These are phyloP conservation scores for Drosophila kepulauana DNA, from an alignment of 1,140 invertebrate species.

Conservation along the genomic window DNA sequence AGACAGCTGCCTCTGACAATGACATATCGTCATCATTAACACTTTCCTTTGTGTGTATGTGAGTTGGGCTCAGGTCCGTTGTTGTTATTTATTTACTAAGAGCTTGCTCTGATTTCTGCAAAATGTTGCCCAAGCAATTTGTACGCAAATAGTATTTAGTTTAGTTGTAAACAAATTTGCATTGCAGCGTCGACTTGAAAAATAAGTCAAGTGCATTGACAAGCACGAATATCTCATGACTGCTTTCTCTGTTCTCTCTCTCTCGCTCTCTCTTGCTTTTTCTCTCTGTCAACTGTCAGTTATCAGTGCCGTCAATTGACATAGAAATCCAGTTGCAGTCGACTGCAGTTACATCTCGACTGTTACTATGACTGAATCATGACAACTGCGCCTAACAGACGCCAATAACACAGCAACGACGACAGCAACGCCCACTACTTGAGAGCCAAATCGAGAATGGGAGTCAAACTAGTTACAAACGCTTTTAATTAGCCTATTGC, in stretches of 20 bases:
- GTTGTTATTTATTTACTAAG: constrained; percentile 23
- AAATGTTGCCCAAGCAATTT: constrained; percentile 57
- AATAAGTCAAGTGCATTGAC: constrained; percentile 79
- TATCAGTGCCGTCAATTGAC: constrained; percentile 59
- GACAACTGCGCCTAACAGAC: constrained; percentile 25
- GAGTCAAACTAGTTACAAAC: constrained; percentile 61
- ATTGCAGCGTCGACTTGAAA: constrained; percentile 36
- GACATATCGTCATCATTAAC: constrained; percentile 77
- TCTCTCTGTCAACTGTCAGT: constrained; percentile 22
- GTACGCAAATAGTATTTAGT: constrained; percentile 59
- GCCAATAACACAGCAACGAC: constrained; percentile 14
- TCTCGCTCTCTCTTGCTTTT: not conserved
- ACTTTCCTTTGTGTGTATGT: constrained; percentile 52
- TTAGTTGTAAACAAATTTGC: constrained; percentile 70
- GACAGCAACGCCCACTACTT: constrained; percentile 23
- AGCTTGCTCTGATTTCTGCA: constrained; percentile 32
- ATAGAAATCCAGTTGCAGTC: constrained; percentile 67
- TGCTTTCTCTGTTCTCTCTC: not conserved
- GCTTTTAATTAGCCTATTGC: constrained; percentile 73
- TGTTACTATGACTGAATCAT: constrained; percentile 36
- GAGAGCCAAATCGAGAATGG: constrained; percentile 2
- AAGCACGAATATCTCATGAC: constrained; percentile 53
- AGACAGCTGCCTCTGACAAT: constrained; percentile 65
- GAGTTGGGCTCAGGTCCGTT: constrained; percentile 7
- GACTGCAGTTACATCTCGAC: constrained; percentile 35